Conservation (phyloP, 2,888 invertebrate species). For the Drosophila percnosoma region DNA sequence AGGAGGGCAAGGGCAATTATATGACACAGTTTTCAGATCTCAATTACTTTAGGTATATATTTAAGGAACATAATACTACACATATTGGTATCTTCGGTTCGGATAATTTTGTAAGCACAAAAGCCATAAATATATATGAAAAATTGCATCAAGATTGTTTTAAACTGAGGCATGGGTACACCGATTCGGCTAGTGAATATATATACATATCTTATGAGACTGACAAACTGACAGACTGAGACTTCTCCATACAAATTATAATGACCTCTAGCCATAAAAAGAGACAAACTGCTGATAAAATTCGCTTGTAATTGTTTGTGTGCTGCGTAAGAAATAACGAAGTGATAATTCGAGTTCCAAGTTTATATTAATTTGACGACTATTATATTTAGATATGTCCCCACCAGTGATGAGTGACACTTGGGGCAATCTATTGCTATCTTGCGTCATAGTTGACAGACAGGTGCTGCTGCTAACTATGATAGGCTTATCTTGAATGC, state of each 20-base stretch:
- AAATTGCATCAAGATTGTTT: neutral
- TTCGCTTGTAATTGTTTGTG: neutral
- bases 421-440: neutral
- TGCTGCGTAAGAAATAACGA: neutral
- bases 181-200: neutral
- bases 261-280: neutral
- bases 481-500: conserved; percentile 24
- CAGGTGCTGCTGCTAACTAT: conserved; percentile 24
- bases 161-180: neutral
- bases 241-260: neutral
- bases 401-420: neutral
- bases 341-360: neutral
- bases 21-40: neutral
- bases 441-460: conserved; percentile 17
- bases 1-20: no score
- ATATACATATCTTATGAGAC: neutral
- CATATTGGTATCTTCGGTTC: neutral
- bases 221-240: neutral
- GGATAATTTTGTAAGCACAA: neutral
- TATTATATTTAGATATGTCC: neutral
- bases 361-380: neutral
- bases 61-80: neutral
- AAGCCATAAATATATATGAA: neutral
- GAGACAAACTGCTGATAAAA: neutral
- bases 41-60: neutral